Evolutionary conservation across 2,113 vertebrate genomes (phyloP), one percentile per base, ranked within the genome.

Genomic region (Sapayoa aenigma): DNA sequence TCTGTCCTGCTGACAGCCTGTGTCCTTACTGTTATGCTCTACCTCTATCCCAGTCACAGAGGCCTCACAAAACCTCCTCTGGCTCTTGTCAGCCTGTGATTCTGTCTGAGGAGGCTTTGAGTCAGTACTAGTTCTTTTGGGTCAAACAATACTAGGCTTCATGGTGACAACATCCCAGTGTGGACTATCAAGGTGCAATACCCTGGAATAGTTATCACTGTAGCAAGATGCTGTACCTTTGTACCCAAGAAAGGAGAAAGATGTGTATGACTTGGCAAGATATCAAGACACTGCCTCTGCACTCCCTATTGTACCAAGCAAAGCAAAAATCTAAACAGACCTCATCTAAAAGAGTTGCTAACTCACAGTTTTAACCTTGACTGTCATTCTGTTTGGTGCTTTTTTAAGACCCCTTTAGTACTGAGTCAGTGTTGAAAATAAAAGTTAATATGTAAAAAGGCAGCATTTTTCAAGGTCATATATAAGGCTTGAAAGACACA

Each of bases 171-270:
- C 13, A 30, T 46, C 62, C 21, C 35, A 55, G 33, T 12, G 24
- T 0, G 0, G 17, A 63, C 21, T 52, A 46, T 8, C 28, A 46
- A 28, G n/a, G 18, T 52, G 30, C 46, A 44, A 24, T 56, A 24
- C 59, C 46, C 41, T 66, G 46, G 5, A 56, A 84, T 2, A 79
- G 5, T 41, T 39, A 50, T 6, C 27, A 14, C 44, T 42, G 50
- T 9, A 39, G 35, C 18, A 55, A 3, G 1, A 63, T n/a, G 19
- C 17, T 68, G 37, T 10, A 50, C 42, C 10, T 55, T 73, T 50
- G 14, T 62, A 55, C 30, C 27, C 44, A 27, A 65, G 21, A 11
- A 82, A 75, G 44, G 30, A 93, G 33, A 68, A 90, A 56, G 30
- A 28, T 0, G 0, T 7, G 6, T 35, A 27, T 50, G 21, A 90